Evolutionary conservation across 2,888 invertebrate genomes (phyloP).

Genomic region (Synanthedon andrenaeformis): DNA sequence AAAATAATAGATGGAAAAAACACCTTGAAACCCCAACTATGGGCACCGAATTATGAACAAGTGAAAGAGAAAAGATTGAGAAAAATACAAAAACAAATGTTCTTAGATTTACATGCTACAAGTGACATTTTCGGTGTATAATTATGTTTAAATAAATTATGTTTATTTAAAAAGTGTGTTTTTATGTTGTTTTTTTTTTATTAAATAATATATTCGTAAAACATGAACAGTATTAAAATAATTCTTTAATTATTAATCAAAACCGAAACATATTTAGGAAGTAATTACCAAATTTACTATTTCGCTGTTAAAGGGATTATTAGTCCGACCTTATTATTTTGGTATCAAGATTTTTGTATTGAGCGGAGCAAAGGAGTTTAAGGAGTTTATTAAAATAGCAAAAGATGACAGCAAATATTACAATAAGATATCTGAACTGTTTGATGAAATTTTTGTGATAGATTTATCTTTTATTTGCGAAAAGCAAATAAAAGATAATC

Average conservation of each 20-base stretch:
- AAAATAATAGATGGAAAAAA: conserved; percentile 9
- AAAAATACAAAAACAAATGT: conserved; percentile 42
- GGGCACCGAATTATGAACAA: conserved; percentile 52
- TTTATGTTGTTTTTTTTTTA: neutral
- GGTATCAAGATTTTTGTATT: conserved; percentile 4
- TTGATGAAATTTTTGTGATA: conserved; percentile 69
- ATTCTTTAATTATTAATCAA: too few relatives aligned
- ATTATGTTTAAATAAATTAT: conserved; percentile 4
- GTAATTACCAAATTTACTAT: too few relatives aligned
- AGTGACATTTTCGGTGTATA: conserved; percentile 33
- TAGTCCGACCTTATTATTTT: too few relatives aligned
- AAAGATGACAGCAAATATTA: conserved; percentile 33
- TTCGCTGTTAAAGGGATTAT: too few relatives aligned
- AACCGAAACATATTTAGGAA: too few relatives aligned
- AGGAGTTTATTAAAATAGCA: conserved; percentile 40
- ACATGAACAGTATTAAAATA: too few relatives aligned
- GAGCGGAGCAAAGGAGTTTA: conserved; percentile 40
- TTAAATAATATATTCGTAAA: neutral
- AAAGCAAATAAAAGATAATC: conserved; percentile 5
- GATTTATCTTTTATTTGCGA: conserved; percentile 35
- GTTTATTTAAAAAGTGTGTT: neutral
- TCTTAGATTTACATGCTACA: conserved; percentile 36
- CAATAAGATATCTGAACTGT: conserved; percentile 58
- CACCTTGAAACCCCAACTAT: conserved; percentile 38
- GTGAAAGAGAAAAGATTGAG: conserved; percentile 56